phyloP scores from a whole-genome alignment of 2,113 vertebrate genomes.

The Cyprinodon variegatus region DNA sequence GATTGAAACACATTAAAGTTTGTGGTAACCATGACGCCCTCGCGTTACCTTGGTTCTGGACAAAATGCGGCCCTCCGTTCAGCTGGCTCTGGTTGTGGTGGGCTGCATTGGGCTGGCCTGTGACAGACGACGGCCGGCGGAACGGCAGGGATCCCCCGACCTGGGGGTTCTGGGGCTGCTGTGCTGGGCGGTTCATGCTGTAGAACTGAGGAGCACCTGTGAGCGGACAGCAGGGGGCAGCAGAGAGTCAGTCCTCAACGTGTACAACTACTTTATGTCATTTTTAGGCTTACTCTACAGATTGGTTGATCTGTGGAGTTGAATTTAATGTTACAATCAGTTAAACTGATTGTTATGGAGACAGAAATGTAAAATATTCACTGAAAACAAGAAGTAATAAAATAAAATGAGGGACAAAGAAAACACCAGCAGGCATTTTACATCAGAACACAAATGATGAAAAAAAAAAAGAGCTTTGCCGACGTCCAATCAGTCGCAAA shows the following conservation, averaged over 20 bases:
- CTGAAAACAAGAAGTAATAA: too few species aligned
- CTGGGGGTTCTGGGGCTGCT: conserved; percentile 84
- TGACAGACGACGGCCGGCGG: conserved; percentile 92
- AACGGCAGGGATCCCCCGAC: conserved; percentile 96
- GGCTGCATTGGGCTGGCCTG: conserved; percentile 86
- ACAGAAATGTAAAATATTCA: too few species aligned
- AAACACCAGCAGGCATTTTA: too few species aligned
- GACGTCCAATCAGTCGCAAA: too few species aligned
- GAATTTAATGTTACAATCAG: too few species aligned
- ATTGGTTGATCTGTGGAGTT: too few species aligned
- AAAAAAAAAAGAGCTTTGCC: too few species aligned
- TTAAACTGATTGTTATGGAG: too few species aligned
- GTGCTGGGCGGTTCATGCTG: conserved; percentile 95
- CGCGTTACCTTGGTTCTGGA: conserved; percentile 87
- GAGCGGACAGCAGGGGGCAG: conserved; percentile 47
- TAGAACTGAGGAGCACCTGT: conserved; percentile 95
- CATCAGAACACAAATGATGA: too few species aligned
- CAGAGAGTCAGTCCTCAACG: conserved; percentile 5
- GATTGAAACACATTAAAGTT: neutral
- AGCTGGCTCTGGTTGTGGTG: conserved; percentile 90
- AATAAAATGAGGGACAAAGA: too few species aligned
- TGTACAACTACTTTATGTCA: too few species aligned
- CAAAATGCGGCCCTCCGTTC: conserved; percentile 94
- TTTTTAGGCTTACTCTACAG: too few species aligned
- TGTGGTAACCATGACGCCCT: neutral